Evolutionary conservation across 2,888 invertebrate species (phyloP).

Genomic region (Ophion costatus): DNA sequence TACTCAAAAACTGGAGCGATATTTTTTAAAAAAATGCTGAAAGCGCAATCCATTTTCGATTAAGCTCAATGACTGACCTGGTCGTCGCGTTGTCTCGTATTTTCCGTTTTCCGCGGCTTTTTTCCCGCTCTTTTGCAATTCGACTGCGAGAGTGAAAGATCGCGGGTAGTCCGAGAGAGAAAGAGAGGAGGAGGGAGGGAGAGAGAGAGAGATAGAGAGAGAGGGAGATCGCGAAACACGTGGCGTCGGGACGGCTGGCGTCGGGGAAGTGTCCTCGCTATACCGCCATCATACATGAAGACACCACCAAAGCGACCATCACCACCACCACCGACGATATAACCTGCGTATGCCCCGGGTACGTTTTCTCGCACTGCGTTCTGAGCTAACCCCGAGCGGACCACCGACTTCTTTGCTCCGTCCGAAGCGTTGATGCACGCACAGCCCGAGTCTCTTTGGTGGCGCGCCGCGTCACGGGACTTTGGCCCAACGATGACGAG

Average conservation of each 20-base stretch:
- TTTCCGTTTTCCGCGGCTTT: neutral
- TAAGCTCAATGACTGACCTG: too few species aligned
- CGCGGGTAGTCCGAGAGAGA: too few species aligned
- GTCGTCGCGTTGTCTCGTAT: too few species aligned
- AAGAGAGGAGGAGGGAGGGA: too few species aligned
- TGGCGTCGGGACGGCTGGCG: constrained; percentile 75
- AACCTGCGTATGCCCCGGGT: constrained; percentile 10
- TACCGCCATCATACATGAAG: constrained; percentile 10
- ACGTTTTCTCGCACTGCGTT: constrained; percentile 54
- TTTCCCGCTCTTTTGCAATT: neutral
- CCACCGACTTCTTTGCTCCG: neutral
- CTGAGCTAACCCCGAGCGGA: constrained; percentile 9
- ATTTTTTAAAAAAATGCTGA: too few species aligned
- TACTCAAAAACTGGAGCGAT: too few species aligned
- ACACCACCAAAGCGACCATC: constrained; percentile 1
- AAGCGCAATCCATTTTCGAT: too few species aligned
- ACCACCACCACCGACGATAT: constrained; percentile 24
- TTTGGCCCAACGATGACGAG: constrained; percentile 47
- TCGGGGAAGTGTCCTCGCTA: constrained; percentile 66
- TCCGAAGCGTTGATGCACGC: neutral
- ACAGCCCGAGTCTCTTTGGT: constrained; percentile 16
- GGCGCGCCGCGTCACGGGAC: constrained; percentile 47
- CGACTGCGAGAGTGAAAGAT: too few species aligned
- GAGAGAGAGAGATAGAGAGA: neutral
- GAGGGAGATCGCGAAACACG: constrained; percentile 65